Percentiles rank a stretch among this genome's conserved stretches.
These are phyloP conservation scores for Acrocephalus kingi DNA, from an alignment of 2,113 vertebrate species.

Conservation along the genomic window DNA sequence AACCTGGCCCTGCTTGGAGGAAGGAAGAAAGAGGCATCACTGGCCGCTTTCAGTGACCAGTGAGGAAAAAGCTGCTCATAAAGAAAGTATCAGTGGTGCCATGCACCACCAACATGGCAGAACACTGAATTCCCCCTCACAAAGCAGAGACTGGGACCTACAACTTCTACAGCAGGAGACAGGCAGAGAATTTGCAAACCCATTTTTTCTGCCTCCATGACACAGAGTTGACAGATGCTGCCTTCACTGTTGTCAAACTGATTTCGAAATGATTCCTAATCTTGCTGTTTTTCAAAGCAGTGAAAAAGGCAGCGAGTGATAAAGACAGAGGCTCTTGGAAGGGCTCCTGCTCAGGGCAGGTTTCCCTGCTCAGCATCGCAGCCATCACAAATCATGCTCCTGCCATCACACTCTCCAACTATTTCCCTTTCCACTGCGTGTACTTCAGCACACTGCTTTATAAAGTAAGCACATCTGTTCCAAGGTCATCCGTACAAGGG, in stretches of 20 bases:
- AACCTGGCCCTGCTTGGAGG: not conserved
- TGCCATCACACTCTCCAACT: not conserved
- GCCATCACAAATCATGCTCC: not conserved
- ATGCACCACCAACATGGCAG: not conserved
- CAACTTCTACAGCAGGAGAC: not conserved
- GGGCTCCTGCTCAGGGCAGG: not conserved
- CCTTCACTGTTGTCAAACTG: not conserved
- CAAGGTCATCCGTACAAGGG: not conserved
- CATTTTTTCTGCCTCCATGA: not conserved
- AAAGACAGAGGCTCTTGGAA: not conserved
- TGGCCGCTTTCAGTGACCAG: not conserved
- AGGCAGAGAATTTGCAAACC: not conserved
- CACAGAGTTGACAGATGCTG: not conserved
- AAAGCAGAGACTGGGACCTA: not conserved
- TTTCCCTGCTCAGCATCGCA: not conserved
- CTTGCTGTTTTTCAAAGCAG: not conserved
- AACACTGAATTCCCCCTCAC: not conserved
- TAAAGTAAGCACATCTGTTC: not conserved
- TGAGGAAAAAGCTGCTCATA: not conserved
- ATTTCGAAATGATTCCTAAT: not conserved
- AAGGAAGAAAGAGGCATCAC: not conserved
- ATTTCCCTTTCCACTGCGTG: not conserved
- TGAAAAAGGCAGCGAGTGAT: not conserved
- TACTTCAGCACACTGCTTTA: not conserved
- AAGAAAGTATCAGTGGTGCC: not conserved